A percentile compares a stretch with the other conserved stretches of the same genome.
phyloP scores from a whole-genome alignment of 2,888 invertebrate species.

The Eretmocerus hayati region DNA sequence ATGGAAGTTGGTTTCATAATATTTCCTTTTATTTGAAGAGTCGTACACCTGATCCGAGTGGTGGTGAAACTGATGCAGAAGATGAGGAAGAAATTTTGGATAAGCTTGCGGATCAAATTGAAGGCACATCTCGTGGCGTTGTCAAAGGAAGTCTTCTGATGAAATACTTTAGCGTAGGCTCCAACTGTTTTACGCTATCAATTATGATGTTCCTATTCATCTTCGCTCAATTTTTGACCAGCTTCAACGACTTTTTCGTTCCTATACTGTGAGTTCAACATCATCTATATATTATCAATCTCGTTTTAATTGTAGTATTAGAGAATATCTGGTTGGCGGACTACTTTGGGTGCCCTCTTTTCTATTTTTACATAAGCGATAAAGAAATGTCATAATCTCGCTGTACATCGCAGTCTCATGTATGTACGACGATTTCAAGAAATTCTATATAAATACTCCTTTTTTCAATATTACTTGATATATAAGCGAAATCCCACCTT shows the following conservation, averaged over 20 bases:
- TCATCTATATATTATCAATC: too few relatives aligned
- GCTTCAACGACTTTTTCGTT: slow-evolving; percentile 63
- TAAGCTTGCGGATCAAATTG: slow-evolving; percentile 36
- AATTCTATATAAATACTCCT: not conserved
- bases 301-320: too few relatives aligned
- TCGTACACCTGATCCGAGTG: slow-evolving; percentile 36
- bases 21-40: slow-evolving; percentile 37
- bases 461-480: too few relatives aligned
- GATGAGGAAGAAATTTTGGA: slow-evolving; percentile 24
- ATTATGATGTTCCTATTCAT: slow-evolving; percentile 49
- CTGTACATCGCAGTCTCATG: too few relatives aligned
- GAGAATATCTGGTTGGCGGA: too few relatives aligned
- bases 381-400: too few relatives aligned
- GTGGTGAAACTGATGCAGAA: slow-evolving; percentile 29
- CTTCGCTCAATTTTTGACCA: slow-evolving; percentile 56
- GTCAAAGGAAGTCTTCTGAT: slow-evolving; percentile 46
- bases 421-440: too few relatives aligned
- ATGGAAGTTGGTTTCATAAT: not conserved
- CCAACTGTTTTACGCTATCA: slow-evolving; percentile 46
- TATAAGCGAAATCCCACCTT: too few relatives aligned
- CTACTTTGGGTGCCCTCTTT: too few relatives aligned
- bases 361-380: too few relatives aligned
- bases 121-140: slow-evolving; percentile 46
- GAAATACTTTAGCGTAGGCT: slow-evolving; percentile 52
- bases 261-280: slow-evolving; percentile 34